Percentiles rank a stretch among this genome's conserved stretches.
Conservation (phyloP, 2,888 invertebrate species). For the Acronicta alni region DNA sequence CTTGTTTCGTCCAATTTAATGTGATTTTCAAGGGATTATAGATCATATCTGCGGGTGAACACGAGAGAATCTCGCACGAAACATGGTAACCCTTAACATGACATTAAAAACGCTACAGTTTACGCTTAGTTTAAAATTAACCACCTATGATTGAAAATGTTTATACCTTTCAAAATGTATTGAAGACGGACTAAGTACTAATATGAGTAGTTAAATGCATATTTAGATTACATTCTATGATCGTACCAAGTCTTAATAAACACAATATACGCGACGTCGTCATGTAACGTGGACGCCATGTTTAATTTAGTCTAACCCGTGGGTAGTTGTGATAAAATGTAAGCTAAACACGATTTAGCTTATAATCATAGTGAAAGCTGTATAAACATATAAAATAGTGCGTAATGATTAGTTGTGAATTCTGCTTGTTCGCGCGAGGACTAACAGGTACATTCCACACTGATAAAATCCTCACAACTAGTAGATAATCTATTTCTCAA, state of each 20-base stretch:
- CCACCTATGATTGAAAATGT: slow-evolving; percentile 45
- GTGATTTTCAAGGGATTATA: slow-evolving; percentile 54
- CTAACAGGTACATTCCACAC: slow-evolving; percentile 21
- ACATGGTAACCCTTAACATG: slow-evolving; percentile 53
- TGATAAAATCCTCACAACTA: slow-evolving; percentile 25
- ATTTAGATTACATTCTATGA: slow-evolving; percentile 44
- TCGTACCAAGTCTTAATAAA: slow-evolving; percentile 5
- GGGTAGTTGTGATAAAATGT: slow-evolving; percentile 24
- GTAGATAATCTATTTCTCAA: slow-evolving; percentile 27
- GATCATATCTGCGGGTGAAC: slow-evolving; percentile 47
- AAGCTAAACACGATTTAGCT: slow-evolving; percentile 35
- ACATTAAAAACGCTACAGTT: slow-evolving; percentile 58
- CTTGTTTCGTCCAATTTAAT: slow-evolving; percentile 54
- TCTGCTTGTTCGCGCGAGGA: slow-evolving; percentile 53
- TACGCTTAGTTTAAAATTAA: slow-evolving; percentile 58
- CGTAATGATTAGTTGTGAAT: slow-evolving; percentile 44
- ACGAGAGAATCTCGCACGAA: slow-evolving; percentile 53
- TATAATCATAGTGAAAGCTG: slow-evolving; percentile 53
- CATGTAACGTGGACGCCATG: not conserved
- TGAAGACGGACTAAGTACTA: slow-evolving; percentile 56
- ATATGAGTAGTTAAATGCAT: slow-evolving; percentile 42
- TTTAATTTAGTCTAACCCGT: slow-evolving; percentile 20
- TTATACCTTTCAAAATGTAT: slow-evolving; percentile 50
- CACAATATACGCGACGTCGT: slow-evolving; percentile 5
- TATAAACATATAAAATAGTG: slow-evolving; percentile 63